phyloP scores from a whole-genome alignment of 2,797 vertebrate species.

The Melanotaenia nigrans region DNA sequence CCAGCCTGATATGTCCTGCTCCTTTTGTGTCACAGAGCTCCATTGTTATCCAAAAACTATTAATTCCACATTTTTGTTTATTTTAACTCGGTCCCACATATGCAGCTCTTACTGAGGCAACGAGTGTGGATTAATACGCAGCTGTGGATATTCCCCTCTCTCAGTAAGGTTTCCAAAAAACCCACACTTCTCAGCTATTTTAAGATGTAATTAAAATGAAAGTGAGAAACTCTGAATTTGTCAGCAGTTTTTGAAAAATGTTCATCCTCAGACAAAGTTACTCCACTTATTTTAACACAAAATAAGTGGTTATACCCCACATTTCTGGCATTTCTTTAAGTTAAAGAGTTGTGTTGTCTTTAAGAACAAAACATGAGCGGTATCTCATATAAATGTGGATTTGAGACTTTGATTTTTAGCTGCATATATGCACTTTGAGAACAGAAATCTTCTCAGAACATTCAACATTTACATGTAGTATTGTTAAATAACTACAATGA shows the following conservation, averaged over 20 bases:
- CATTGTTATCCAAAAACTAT: slow-evolving; percentile 4
- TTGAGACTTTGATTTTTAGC: not conserved
- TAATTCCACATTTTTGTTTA: slow-evolving; percentile 20
- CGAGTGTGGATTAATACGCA: slow-evolving; percentile 5
- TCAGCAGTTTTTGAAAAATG: slow-evolving; percentile 13
- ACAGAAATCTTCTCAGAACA: too few relatives aligned
- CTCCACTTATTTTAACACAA: not conserved
- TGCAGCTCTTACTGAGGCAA: not conserved
- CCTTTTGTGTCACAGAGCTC: not conserved
- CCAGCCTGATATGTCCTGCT: not conserved
- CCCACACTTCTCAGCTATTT: not conserved
- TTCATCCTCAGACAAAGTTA: not conserved
- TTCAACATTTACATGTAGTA: too few relatives aligned
- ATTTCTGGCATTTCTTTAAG: not conserved
- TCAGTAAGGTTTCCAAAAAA: not conserved
- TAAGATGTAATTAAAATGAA: not conserved
- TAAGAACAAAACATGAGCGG: too few relatives aligned
- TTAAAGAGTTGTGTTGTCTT: too few relatives aligned
- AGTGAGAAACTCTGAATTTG: not conserved
- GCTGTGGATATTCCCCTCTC: slow-evolving; percentile 17
- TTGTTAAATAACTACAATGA: too few relatives aligned
- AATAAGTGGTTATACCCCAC: not conserved
- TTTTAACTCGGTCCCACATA: slow-evolving; percentile 7
- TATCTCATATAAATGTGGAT: not conserved
- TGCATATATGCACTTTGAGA: too few relatives aligned